A percentile compares a stretch with the other conserved stretches of the same genome.
Evolutionary conservation across 2,888 invertebrate genomes (phyloP).

Genomic region (Conomelus anceps): DNA sequence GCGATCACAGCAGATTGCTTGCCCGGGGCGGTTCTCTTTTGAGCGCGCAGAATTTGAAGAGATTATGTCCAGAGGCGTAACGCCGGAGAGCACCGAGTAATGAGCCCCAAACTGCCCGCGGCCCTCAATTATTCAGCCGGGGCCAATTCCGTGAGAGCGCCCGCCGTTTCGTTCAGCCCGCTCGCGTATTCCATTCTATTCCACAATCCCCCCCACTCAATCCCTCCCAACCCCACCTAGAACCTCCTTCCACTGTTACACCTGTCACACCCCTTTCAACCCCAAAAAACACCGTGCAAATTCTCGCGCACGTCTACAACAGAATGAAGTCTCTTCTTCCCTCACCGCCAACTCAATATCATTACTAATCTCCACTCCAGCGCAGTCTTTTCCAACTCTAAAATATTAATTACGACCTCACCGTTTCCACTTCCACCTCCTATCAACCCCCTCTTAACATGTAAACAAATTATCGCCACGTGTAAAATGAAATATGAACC

Average conservation of each 20-base stretch:
- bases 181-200: background rate
- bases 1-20: conserved; percentile 10
- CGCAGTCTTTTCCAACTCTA: background rate
- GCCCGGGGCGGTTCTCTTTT: conserved; percentile 5
- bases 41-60: conserved; percentile 10
- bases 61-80: conserved; percentile 5
- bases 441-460: background rate
- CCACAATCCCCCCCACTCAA: too few species aligned
- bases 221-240: background rate
- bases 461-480: background rate
- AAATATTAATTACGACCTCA: background rate
- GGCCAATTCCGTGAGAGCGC: conserved; percentile 1
- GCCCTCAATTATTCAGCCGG: conserved; percentile 11
- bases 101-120: background rate
- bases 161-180: too few species aligned
- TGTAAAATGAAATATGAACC: background rate
- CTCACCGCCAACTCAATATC: background rate
- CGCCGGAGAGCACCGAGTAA: background rate
- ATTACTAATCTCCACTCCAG: background rate
- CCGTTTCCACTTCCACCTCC: background rate
- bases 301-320: background rate
- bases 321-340: background rate
- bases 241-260: background rate
- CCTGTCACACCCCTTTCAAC: background rate
- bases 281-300: background rate